A percentile compares a stretch with the other conserved stretches of the same genome.
Conservation (phyloP, 1,140 invertebrate genomes). For the Orchestia grillus region DNA sequence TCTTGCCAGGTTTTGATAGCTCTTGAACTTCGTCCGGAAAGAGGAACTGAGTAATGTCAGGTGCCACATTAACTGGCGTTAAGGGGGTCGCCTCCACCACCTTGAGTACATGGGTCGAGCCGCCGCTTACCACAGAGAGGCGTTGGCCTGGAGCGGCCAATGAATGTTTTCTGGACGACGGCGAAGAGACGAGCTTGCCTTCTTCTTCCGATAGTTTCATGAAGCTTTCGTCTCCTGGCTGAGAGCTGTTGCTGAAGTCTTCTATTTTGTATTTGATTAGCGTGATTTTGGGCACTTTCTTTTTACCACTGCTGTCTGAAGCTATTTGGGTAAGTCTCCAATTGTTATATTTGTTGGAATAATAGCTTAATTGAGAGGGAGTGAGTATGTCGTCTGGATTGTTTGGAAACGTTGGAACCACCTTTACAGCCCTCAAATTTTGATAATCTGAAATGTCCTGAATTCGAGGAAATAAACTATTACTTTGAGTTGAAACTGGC, state of each 20-base stretch:
- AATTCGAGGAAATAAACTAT: background rate
- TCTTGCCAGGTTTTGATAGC: background rate
- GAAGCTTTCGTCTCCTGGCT: background rate
- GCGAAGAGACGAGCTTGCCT: background rate
- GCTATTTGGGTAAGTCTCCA: conserved; percentile 29
- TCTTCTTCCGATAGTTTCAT: background rate
- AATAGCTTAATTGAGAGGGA: background rate
- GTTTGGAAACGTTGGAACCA: conserved; percentile 22
- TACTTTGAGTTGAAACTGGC: background rate
- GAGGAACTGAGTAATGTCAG: conserved; percentile 23
- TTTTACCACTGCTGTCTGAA: background rate
- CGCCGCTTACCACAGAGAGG: background rate
- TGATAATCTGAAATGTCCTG: conserved; percentile 6
- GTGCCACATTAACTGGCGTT: conserved; percentile 20
- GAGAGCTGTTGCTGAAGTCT: background rate
- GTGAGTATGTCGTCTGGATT: conserved; percentile 5
- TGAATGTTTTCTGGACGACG: background rate
- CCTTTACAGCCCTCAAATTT: background rate
- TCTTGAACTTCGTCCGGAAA: conserved; percentile 39
- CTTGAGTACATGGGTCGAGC: background rate
- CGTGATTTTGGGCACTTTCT: conserved; percentile 33
- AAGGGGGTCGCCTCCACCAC: conserved; percentile 10
- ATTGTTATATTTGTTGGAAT: conserved; percentile 28
- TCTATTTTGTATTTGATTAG: conserved; percentile 17
- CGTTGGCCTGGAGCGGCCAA: background rate